Percentiles rank a stretch among this genome's conserved stretches.
Conservation (phyloP, 2,113 vertebrate genomes). For the Vanacampus margaritifer region DNA sequence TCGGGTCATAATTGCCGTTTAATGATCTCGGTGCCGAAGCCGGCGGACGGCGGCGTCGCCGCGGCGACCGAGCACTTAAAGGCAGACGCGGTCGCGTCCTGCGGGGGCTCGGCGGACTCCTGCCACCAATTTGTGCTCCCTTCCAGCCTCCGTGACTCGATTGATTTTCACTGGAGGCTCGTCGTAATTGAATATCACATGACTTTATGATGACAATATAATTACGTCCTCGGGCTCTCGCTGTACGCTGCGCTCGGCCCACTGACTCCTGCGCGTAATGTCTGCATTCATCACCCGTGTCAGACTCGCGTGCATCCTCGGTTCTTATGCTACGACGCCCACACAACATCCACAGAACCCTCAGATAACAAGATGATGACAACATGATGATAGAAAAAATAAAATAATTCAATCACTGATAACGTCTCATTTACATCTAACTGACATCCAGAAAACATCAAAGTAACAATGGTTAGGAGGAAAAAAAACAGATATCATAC, state of each 20-base stretch:
- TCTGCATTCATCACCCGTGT: background rate
- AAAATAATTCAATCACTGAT: too few species aligned
- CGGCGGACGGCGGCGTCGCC: constrained; percentile 18
- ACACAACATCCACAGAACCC: background rate
- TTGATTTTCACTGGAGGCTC: constrained; percentile 38
- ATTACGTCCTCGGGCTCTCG: constrained; percentile 30
- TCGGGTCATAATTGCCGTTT: constrained; percentile 56
- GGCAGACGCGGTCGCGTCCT: constrained; percentile 10
- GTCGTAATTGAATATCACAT: constrained; percentile 56
- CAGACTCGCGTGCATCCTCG: too few species aligned
- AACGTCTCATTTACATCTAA: background rate
- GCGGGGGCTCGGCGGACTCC: constrained; percentile 29
- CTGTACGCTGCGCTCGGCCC: background rate
- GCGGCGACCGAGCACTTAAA: constrained; percentile 35
- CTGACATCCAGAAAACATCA: too few species aligned
- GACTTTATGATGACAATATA: constrained; percentile 40
- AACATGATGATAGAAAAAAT: too few species aligned
- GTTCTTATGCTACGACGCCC: background rate
- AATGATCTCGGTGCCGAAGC: constrained; percentile 36
- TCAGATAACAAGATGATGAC: background rate
- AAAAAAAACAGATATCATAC: too few species aligned
- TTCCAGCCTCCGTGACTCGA: constrained; percentile 29
- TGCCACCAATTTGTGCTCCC: constrained; percentile 44
- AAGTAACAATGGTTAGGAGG: too few species aligned
- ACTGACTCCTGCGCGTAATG: background rate